A percentile compares a stretch with the other conserved stretches of the same genome.
Conservation (phyloP, 2,888 invertebrate species). For the Andrena praecox region DNA sequence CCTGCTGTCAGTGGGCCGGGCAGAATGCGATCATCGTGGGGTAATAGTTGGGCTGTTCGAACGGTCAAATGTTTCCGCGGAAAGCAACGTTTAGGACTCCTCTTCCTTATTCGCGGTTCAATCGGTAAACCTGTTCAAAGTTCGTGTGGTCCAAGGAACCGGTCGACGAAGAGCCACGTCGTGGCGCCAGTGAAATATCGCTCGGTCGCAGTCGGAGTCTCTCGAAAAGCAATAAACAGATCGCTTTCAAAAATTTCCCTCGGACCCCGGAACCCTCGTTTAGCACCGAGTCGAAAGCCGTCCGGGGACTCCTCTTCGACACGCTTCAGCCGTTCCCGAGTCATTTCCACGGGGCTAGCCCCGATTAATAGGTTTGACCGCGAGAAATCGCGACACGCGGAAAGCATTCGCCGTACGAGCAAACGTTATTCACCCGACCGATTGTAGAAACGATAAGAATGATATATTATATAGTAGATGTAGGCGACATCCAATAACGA, state of each 20-base stretch:
- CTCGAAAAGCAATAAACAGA: slow-evolving; percentile 37
- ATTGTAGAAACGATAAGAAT: too few species aligned
- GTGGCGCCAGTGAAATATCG: slow-evolving; percentile 56
- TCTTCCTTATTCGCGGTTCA: too few species aligned
- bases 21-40: too few species aligned
- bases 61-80: too few species aligned
- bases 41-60: too few species aligned
- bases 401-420: too few species aligned
- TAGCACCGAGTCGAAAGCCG: slow-evolving; percentile 7
- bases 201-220: slow-evolving; percentile 49
- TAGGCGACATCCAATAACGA: background rate
- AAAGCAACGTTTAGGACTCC: too few species aligned
- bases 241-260: slow-evolving; percentile 62
- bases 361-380: background rate
- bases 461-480: too few species aligned
- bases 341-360: background rate
- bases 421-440: too few species aligned
- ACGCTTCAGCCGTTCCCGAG: background rate
- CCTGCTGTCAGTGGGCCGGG: background rate
- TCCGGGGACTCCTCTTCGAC: background rate
- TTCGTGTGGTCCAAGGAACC: background rate
- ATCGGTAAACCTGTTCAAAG: too few species aligned
- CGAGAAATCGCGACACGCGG: background rate
- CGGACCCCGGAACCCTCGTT: slow-evolving; percentile 30
- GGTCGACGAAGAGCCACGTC: slow-evolving; percentile 20